Conservation (phyloP, 1,140 invertebrate species). For the Amyelois transitella region DNA sequence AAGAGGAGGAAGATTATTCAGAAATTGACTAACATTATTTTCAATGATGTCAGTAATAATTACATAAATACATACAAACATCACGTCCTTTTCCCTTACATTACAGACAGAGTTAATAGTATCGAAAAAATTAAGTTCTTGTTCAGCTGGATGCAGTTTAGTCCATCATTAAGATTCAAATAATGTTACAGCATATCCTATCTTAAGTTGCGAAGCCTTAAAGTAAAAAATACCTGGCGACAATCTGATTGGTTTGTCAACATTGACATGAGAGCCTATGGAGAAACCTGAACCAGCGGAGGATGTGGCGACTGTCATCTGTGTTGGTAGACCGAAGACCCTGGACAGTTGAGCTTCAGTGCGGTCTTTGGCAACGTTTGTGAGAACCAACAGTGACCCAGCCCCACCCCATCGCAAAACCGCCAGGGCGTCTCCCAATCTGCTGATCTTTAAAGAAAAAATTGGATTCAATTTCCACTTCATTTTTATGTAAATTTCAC, state of each 20-base stretch:
- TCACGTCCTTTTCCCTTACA: no score
- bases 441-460: slow-evolving; percentile 44
- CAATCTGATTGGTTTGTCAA: slow-evolving; percentile 49
- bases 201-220: no score
- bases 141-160: no score
- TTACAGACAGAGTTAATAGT: no score
- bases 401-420: slow-evolving; percentile 51
- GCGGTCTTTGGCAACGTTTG: slow-evolving; percentile 37
- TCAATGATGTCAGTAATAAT: no score
- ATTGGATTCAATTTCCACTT: background rate
- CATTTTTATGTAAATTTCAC: background rate
- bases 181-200: no score
- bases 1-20: no score
- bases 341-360: slow-evolving; percentile 40
- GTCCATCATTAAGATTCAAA: no score
- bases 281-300: slow-evolving; percentile 44
- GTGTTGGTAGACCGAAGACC: slow-evolving; percentile 48
- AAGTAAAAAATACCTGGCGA: slow-evolving; percentile 6
- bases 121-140: no score
- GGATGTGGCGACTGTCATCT: slow-evolving; percentile 50
- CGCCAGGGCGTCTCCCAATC: slow-evolving; percentile 37
- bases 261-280: slow-evolving; percentile 30
- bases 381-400: slow-evolving; percentile 42
- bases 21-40: no score
- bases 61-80: no score